These are phyloP conservation scores for Drosophila pachea DNA, from an alignment of 1,140 invertebrate genomes.

Conservation along the genomic window DNA sequence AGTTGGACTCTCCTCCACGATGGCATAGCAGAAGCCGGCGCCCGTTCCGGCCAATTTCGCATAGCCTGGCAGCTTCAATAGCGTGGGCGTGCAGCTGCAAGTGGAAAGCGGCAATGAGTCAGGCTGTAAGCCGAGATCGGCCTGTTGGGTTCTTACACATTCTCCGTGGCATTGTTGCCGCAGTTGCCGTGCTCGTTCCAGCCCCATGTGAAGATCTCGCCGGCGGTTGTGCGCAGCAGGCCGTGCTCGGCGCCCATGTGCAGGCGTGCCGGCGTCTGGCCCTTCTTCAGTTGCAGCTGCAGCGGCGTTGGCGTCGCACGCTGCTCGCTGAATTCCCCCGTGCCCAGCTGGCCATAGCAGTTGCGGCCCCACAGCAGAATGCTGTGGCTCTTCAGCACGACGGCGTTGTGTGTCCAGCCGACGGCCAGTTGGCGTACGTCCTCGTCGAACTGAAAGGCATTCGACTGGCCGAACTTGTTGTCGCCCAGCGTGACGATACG, in stretches of 20 bases:
- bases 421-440: constrained; percentile 80
- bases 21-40: constrained; percentile 73
- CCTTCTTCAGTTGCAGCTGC: constrained; percentile 43
- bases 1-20: constrained; percentile 43
- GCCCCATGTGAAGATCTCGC: constrained; percentile 88
- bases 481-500: constrained; percentile 85
- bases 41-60: constrained; percentile 68
- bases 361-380: constrained; percentile 89
- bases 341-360: constrained; percentile 87
- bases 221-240: constrained; percentile 80
- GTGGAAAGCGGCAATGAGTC: not conserved
- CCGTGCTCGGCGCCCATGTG: constrained; percentile 89
- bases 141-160: constrained; percentile 79
- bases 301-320: constrained; percentile 55
- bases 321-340: constrained; percentile 45
- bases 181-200: constrained; percentile 96
- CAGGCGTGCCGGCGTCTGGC: constrained; percentile 78
- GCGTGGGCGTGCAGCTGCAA: constrained; percentile 59
- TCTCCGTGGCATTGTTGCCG: constrained; percentile 84
- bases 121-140: not conserved
- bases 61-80: constrained; percentile 49
- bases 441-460: constrained; percentile 66
- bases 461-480: constrained; percentile 85
- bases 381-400: constrained; percentile 81
- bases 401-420: constrained; percentile 88